These are phyloP conservation scores for Muntiacus reevesi DNA, from an alignment of 2,113 vertebrate species.

Conservation along the genomic window DNA sequence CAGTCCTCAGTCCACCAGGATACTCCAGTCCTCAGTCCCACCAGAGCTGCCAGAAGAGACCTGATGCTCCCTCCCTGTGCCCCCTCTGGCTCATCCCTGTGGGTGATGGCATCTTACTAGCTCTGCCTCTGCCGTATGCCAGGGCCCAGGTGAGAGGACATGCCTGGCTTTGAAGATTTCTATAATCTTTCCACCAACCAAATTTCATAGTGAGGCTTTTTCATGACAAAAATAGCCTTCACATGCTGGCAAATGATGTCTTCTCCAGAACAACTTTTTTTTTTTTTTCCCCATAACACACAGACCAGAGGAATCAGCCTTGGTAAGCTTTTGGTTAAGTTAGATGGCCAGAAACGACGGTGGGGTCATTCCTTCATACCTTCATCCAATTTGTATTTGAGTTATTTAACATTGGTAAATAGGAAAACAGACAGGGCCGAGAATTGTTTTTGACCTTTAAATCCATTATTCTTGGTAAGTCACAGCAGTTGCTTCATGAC, in stretches of 20 bases:
- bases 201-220: neutral
- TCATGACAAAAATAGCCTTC: neutral
- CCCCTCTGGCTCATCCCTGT: neutral
- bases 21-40: neutral
- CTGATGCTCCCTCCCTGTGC: neutral
- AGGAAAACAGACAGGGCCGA: neutral
- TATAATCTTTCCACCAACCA: neutral
- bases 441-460: neutral
- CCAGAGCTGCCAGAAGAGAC: neutral
- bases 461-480: neutral
- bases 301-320: neutral
- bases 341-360: neutral
- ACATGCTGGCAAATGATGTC: neutral
- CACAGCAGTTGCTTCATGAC: neutral
- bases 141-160: fast-evolving
- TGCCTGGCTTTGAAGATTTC: neutral
- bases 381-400: neutral
- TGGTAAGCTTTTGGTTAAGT: neutral
- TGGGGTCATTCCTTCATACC: neutral
- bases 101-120: neutral
- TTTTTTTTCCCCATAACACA: fast-evolving
- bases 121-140: fast-evolving
- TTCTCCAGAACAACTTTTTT: neutral
- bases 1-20: neutral
- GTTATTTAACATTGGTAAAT: neutral